Percentiles rank a stretch among this genome's conserved stretches.
These are phyloP conservation scores for Scyliorhinus canicula DNA, from an alignment of 2,797 vertebrate species.

Conservation along the genomic window DNA sequence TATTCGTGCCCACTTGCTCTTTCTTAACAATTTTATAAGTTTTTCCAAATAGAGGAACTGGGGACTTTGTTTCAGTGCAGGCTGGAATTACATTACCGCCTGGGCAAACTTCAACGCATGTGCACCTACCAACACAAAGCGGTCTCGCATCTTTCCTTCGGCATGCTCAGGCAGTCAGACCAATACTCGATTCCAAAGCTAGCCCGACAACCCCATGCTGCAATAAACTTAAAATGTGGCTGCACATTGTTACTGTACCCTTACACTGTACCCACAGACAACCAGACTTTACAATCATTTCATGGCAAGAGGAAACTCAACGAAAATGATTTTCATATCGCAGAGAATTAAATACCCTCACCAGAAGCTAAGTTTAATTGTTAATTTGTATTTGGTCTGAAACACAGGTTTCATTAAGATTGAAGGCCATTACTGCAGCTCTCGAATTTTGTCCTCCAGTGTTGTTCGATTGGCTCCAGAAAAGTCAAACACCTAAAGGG, in stretches of 20 bases:
- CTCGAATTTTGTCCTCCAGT: slow-evolving; percentile 57
- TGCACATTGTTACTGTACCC: not conserved
- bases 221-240: not conserved
- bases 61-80: not conserved
- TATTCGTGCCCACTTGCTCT: not conserved
- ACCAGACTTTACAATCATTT: not conserved
- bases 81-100: not conserved
- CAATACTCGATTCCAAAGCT: not conserved
- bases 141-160: not conserved
- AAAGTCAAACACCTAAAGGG: slow-evolving; percentile 68
- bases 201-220: too few species aligned
- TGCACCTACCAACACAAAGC: not conserved
- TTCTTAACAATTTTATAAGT: not conserved
- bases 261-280: not conserved
- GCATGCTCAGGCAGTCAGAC: not conserved
- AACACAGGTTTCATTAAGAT: not conserved
- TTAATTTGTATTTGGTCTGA: not conserved
- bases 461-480: slow-evolving; percentile 67
- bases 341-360: not conserved
- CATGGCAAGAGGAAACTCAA: not conserved
- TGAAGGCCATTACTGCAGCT: slow-evolving; percentile 43
- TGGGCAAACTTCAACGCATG: not conserved
- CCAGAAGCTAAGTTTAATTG: slow-evolving; percentile 8
- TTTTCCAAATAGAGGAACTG: not conserved
- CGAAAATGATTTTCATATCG: not conserved